phyloP scores from a whole-genome alignment of 2,888 invertebrate genomes.

The Sphaeridia pumilis region DNA sequence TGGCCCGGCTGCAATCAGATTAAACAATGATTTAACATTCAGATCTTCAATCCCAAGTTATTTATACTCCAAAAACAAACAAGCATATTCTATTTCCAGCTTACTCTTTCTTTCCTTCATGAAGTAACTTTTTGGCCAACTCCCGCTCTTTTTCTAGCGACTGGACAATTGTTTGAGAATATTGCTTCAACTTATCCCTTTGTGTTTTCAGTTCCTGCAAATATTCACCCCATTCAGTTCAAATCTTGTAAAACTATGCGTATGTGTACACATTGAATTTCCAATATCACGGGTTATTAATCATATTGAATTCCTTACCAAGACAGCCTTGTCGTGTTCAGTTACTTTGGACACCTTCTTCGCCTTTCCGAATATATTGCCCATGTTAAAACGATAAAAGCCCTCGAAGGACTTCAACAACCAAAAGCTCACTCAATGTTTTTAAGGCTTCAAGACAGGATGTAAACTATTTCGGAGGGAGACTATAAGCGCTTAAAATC shows the following conservation, averaged over 20 bases:
- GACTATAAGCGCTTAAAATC: no score
- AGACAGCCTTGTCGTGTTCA: conserved; percentile 85
- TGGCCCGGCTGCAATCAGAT: conserved; percentile 56
- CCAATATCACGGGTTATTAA: neutral
- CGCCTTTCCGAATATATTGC: conserved; percentile 65
- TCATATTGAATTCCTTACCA: conserved; percentile 47
- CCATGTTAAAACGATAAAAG: conserved; percentile 63
- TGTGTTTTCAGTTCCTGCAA: conserved; percentile 86
- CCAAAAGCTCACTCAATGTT: no score
- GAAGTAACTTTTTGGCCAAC: conserved; percentile 74
- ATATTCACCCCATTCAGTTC: no score
- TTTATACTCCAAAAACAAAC: no score
- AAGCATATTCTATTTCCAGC: no score
- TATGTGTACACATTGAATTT: neutral
- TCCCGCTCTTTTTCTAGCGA: conserved; percentile 73
- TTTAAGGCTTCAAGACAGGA: no score
- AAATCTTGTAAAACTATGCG: no score
- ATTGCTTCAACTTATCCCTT: conserved; percentile 87
- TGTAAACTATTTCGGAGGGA: no score
- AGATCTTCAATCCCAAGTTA: conserved; percentile 6
- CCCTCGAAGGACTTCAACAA: no score
- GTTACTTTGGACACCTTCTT: conserved; percentile 67
- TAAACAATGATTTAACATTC: conserved; percentile 4
- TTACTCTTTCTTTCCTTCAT: conserved; percentile 80
- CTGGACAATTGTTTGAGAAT: conserved; percentile 75